Evolutionary conservation across 2,113 vertebrate species (phyloP).

Genomic region (Cairina moschata): DNA sequence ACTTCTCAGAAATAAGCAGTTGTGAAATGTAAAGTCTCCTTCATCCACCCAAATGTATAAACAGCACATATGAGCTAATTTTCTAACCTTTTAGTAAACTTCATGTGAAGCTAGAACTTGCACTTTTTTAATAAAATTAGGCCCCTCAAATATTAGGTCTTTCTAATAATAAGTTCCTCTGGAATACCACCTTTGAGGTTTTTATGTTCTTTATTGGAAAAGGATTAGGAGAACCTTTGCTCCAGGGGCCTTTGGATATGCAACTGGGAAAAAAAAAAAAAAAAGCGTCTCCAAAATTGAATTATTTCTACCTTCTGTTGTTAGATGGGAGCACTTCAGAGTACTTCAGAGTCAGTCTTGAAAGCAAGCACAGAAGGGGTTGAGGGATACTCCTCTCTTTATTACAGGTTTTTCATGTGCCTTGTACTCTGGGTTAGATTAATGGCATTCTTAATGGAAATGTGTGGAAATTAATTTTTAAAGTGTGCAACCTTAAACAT

Average conservation of each 20-base stretch:
- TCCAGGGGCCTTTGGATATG: not conserved
- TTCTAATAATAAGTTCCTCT: not conserved
- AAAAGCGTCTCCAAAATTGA: not conserved
- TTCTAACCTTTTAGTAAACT: slow-evolving; percentile 29
- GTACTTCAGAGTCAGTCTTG: not conserved
- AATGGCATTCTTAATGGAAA: not conserved
- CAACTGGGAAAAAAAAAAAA: not conserved
- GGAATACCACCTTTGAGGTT: not conserved
- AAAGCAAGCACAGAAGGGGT: not conserved
- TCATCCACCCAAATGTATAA: not conserved
- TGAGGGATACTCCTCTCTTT: not conserved
- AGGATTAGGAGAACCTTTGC: slow-evolving; percentile 1
- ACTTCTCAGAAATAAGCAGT: slow-evolving; percentile 42
- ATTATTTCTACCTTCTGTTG: not conserved
- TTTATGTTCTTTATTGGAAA: slow-evolving; percentile 1
- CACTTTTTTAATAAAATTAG: slow-evolving; percentile 41
- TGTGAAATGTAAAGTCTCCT: slow-evolving; percentile 34
- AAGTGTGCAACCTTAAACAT: not conserved
- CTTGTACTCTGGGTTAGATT: not conserved
- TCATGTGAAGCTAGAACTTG: not conserved
- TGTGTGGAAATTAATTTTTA: too few relatives aligned
- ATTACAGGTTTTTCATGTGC: not conserved
- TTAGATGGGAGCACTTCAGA: not conserved
- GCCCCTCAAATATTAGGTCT: slow-evolving; percentile 38
- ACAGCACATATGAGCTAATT: slow-evolving; percentile 26